phyloP scores from a whole-genome alignment of 2,888 invertebrate genomes.

The Ichneumoninae sp. region DNA sequence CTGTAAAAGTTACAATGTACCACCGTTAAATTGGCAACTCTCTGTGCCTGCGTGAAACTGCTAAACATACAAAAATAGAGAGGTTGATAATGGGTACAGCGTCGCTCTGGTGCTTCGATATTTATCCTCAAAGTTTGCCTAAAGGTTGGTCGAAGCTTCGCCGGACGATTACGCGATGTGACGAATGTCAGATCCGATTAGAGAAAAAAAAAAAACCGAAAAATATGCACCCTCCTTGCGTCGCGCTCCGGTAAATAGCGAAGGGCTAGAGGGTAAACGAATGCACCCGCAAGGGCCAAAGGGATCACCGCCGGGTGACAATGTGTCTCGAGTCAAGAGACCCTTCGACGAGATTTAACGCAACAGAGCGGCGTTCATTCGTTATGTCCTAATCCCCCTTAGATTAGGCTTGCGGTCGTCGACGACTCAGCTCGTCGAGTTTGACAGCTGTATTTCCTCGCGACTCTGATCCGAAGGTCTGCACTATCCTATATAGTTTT shows the following conservation, averaged over 20 bases:
- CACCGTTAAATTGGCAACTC: background rate
- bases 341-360: slow-evolving; percentile 70
- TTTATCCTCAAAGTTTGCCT: background rate
- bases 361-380: slow-evolving; percentile 54
- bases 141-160: slow-evolving; percentile 33
- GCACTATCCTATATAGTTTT: background rate
- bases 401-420: slow-evolving; percentile 61
- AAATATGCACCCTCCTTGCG: slow-evolving; percentile 66
- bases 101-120: background rate
- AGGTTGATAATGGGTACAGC: background rate
- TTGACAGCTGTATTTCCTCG: slow-evolving; percentile 62
- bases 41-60: background rate
- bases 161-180: slow-evolving; percentile 75
- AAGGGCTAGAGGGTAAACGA: slow-evolving; percentile 39
- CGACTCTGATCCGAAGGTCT: slow-evolving; percentile 2
- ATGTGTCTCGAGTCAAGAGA: slow-evolving; percentile 80
- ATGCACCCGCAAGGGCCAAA: slow-evolving; percentile 55
- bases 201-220: slow-evolving; percentile 61
- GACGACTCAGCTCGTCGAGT: slow-evolving; percentile 39
- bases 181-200: slow-evolving; percentile 79
- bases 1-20: background rate
- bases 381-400: slow-evolving; percentile 48
- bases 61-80: background rate
- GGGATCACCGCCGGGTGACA: slow-evolving; percentile 73
- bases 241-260: slow-evolving; percentile 59